Conservation (phyloP, 2,888 invertebrate species). For the Sinopyrophorus schimmeli region DNA sequence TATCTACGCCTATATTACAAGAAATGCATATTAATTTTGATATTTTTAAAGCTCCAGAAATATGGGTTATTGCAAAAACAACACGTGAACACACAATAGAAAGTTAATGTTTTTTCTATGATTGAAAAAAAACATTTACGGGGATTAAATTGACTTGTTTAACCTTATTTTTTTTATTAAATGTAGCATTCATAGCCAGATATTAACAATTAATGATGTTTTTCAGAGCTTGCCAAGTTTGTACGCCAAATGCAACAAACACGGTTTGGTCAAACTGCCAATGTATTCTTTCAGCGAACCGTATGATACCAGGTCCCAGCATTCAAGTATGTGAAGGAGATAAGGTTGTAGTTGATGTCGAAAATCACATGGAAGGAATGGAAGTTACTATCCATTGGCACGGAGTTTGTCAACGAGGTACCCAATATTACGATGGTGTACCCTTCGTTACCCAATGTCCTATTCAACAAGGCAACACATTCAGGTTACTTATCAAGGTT, state of each 20-base stretch:
- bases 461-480: constrained; percentile 86
- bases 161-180: no score
- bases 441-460: constrained; percentile 94
- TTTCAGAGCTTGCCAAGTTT: constrained; percentile 84
- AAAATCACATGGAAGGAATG: constrained; percentile 89
- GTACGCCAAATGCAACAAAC: constrained; percentile 89
- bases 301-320: constrained; percentile 91
- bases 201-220: no score
- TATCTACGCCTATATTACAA: no score
- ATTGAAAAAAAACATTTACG: no score
- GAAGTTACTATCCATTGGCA: constrained; percentile 95
- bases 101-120: no score
- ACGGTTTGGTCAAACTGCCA: constrained; percentile 87
- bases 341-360: constrained; percentile 86
- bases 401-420: constrained; percentile 83
- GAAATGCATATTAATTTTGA: no score
- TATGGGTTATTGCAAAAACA: no score
- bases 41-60: no score
- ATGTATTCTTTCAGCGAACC: constrained; percentile 87
- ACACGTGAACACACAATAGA: no score
- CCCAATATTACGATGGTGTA: constrained; percentile 90
- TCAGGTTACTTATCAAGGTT: constrained; percentile 63
- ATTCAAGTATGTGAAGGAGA: constrained; percentile 94
- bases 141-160: no score
- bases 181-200: no score